A percentile compares a stretch with the other conserved stretches of the same genome.
Conservation (phyloP, 2,888 invertebrate genomes). For the Ichneumon xanthorius region DNA sequence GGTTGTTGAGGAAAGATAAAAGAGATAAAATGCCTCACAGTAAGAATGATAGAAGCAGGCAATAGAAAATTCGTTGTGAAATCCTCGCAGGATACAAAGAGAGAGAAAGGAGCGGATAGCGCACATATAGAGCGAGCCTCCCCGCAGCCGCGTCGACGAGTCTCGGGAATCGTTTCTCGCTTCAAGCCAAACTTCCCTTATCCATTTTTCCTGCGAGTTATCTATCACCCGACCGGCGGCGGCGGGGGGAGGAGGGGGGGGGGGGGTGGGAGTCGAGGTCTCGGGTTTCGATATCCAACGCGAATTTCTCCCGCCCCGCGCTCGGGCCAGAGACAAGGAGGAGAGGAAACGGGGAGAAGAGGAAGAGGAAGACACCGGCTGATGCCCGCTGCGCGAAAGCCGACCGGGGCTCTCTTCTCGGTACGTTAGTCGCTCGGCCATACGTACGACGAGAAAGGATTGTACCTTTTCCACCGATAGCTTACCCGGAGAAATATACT, state of each 20-base stretch:
- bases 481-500: conserved; percentile 56
- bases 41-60: conserved; percentile 44
- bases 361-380: conserved; percentile 10
- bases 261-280: neutral
- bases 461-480: conserved; percentile 60
- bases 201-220: conserved; percentile 68
- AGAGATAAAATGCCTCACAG: conserved; percentile 6
- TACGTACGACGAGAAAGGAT: conserved; percentile 65
- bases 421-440: conserved; percentile 57
- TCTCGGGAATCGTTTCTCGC: conserved; percentile 66
- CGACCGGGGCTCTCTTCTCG: conserved; percentile 26
- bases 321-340: neutral
- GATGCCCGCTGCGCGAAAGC: conserved; percentile 15
- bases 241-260: neutral
- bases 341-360: neutral
- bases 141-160: conserved; percentile 29
- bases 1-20: conserved; percentile 46
- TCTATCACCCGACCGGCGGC: conserved; percentile 63
- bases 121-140: conserved; percentile 34
- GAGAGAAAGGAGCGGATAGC: neutral
- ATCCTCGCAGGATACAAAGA: conserved; percentile 53
- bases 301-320: neutral
- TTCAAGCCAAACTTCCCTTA: conserved; percentile 67
- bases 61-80: conserved; percentile 65
- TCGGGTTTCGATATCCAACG: conserved; percentile 38